A percentile compares a stretch with the other conserved stretches of the same genome.
Conservation (phyloP, 92 coral and sea anemone species). For the Parazoanthus swiftii region DNA sequence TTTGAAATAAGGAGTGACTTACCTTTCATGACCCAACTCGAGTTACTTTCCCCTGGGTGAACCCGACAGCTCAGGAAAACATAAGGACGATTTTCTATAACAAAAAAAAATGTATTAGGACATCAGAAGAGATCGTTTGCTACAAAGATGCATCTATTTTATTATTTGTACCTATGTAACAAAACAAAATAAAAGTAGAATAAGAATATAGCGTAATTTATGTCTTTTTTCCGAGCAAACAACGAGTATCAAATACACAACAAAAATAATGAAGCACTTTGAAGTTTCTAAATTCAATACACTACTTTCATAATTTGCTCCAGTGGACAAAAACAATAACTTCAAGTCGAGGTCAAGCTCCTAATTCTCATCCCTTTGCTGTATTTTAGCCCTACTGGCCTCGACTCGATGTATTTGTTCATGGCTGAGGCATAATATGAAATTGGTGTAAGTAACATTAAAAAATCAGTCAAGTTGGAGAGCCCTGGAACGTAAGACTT, state of each 20-base stretch:
- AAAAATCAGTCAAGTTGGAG: no score
- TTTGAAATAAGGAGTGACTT: not conserved
- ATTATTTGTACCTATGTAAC: not conserved
- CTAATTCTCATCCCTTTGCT: no score
- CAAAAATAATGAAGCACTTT: no score
- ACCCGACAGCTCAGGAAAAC: slow-evolving; percentile 90
- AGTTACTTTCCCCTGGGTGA: slow-evolving; percentile 97
- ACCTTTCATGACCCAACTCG: slow-evolving; percentile 99
- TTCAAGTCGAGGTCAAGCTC: no score
- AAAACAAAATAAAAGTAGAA: not conserved
- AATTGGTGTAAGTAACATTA: no score
- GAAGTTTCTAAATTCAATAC: not conserved
- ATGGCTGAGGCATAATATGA: no score
- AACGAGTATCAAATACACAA: not conserved
- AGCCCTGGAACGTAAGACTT: no score
- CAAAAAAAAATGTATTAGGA: not conserved
- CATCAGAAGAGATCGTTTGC: not conserved
- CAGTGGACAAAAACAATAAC: no score
- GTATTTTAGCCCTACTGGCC: no score
- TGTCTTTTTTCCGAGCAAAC: not conserved
- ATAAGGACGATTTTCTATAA: slow-evolving; percentile 82
- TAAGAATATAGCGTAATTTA: not conserved
- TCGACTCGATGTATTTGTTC: no score
- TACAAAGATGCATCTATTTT: not conserved
- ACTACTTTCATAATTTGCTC: no score